Evolutionary conservation across 2,797 vertebrate species (phyloP), one percentile per base, ranked within the genome.

Genomic region (Taenioides sp.): DNA sequence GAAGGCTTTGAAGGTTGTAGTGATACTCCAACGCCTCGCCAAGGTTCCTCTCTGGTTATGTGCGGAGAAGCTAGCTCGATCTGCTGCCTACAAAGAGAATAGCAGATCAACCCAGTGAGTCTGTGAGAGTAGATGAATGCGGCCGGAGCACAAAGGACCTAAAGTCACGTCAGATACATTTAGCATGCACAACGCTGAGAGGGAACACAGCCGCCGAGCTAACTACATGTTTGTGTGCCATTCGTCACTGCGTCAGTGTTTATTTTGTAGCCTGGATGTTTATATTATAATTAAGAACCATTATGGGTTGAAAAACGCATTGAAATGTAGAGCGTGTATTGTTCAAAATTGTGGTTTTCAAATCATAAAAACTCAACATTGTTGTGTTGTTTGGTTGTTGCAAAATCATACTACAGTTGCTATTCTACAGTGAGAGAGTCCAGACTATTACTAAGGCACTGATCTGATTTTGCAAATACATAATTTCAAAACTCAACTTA

Each of bases 21-120:
- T 87, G 85, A 82, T 84, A 86, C 77, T 81, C 80, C 83, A 87
- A 91, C 89, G 78, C 86, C 85, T 91, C 85, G 73, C 91, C 89
- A 88, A 86, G 87, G 87, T 88, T 86, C 83, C 87, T 88, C 86
- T 82, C 85, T 84, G 87, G 86, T 83, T 84, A 7, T 67, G 80
- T 80, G 63, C 74, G 80, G 84, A 82, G 86, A 86, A 80, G 70
- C n/a, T 37, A 2, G 52, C 52, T 60, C 85, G 88, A 82, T 81
- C 85, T 70, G 75, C 70, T 83, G 89, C 86, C 71, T 86, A 91
- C 88, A 93, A 93, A 93, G 92, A 93, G 91, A 92, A 93, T 92
- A 74, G 72, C 81, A 90, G 87, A 93, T 90, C 90, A 89, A 83
- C 85, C 82, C 78, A 4, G 76, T 76, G 84, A 66, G 65, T 54